Evolutionary conservation across 2,888 invertebrate species (phyloP).

Genomic region (Ornithoptera alexandrae): DNA sequence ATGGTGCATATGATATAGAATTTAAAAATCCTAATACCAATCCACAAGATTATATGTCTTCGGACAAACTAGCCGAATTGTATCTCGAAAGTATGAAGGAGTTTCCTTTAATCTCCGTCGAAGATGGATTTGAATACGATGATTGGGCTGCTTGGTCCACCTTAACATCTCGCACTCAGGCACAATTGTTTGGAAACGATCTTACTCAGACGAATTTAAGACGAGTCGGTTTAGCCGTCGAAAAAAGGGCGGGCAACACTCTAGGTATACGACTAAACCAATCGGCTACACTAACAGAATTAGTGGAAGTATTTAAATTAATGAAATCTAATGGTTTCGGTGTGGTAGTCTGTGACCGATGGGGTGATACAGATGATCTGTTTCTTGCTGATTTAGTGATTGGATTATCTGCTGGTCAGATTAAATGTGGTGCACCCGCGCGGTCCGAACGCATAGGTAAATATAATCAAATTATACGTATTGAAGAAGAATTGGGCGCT

Average conservation of each 20-base stretch:
- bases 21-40: slow-evolving; percentile 97
- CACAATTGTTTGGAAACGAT: slow-evolving; percentile 95
- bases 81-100: slow-evolving; percentile 94
- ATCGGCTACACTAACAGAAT: slow-evolving; percentile 97
- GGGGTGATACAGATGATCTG: slow-evolving; percentile 99
- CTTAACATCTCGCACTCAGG: slow-evolving; percentile 83
- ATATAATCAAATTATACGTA: slow-evolving; percentile 98
- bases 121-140: slow-evolving; percentile 98
- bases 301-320: slow-evolving; percentile 95
- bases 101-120: slow-evolving; percentile 95
- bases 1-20: slow-evolving; percentile 94
- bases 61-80: slow-evolving; percentile 90
- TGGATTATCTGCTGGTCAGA: slow-evolving; percentile 97
- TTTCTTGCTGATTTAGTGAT: slow-evolving; percentile 99
- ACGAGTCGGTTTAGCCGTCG: slow-evolving; percentile 93
- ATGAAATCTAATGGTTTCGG: slow-evolving; percentile 98
- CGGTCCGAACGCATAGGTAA: slow-evolving; percentile 97
- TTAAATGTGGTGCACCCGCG: slow-evolving; percentile 98
- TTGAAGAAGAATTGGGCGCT: slow-evolving; percentile 97
- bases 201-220: slow-evolving; percentile 95
- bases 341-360: slow-evolving; percentile 70
- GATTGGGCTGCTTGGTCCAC: slow-evolving; percentile 98
- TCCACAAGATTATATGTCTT: slow-evolving; percentile 88
- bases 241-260: slow-evolving; percentile 97
- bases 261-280: slow-evolving; percentile 97